phyloP scores from a whole-genome alignment of 2,888 invertebrate species.

The Hipparchia semele region DNA sequence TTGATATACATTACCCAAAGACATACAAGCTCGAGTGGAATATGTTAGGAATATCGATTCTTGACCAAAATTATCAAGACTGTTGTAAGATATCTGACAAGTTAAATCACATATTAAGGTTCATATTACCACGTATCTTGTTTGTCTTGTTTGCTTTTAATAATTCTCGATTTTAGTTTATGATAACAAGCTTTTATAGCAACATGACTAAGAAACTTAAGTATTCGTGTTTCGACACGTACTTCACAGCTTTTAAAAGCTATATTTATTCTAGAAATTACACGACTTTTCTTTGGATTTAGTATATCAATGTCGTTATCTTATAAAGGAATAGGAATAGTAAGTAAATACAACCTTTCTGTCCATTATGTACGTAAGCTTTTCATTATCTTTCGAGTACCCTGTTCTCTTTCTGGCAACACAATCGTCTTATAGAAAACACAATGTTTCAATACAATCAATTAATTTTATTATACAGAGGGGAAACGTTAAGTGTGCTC shows the following conservation, averaged over 20 bases:
- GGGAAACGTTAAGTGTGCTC: too few species aligned
- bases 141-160: too few species aligned
- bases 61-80: too few species aligned
- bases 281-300: background rate
- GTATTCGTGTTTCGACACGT: background rate
- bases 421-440: constrained; percentile 32
- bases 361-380: constrained; percentile 11
- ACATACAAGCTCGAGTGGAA: background rate
- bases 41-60: background rate
- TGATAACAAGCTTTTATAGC: too few species aligned
- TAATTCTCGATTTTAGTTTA: too few species aligned
- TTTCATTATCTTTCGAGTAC: constrained; percentile 30
- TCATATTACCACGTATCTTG: too few species aligned
- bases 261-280: background rate
- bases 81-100: too few species aligned
- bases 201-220: background rate
- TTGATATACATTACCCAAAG: constrained; percentile 7
- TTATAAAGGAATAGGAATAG: background rate
- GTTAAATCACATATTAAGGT: too few species aligned
- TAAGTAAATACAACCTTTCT: constrained; percentile 17
- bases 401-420: constrained; percentile 38
- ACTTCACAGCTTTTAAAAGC: too few species aligned
- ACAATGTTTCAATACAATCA: background rate
- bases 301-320: constrained; percentile 5
- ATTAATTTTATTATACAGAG: too few species aligned